Percentiles rank a stretch among this genome's conserved stretches.
phyloP scores from a whole-genome alignment of 1,140 invertebrate species.

The Drosophila sechellia region DNA sequence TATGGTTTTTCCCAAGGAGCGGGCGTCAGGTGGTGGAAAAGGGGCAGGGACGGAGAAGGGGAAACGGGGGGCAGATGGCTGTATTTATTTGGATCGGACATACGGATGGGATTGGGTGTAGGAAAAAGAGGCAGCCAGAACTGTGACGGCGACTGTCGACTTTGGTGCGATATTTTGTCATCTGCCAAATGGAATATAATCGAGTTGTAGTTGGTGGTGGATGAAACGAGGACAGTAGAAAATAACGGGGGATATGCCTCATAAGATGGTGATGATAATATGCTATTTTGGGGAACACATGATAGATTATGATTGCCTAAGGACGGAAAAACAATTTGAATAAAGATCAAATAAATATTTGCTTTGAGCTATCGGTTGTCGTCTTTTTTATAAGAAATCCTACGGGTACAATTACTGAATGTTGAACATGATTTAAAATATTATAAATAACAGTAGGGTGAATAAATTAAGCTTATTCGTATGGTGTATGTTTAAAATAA shows the following conservation, averaged over 20 bases:
- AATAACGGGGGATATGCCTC: constrained; percentile 34
- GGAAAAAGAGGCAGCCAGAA: constrained; percentile 32
- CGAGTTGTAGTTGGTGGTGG: constrained; percentile 47
- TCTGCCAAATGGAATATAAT: constrained; percentile 78
- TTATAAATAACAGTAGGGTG: background rate
- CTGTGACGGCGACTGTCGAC: constrained; percentile 43
- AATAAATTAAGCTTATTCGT: background rate
- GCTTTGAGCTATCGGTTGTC: background rate
- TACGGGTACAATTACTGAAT: constrained; percentile 2
- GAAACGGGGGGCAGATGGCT: constrained; percentile 16
- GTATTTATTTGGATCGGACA: constrained; percentile 57
- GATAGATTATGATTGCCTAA: constrained; percentile 48
- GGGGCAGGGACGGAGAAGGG: background rate
- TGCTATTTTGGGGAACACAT: constrained; percentile 44
- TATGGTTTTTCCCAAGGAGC: constrained; percentile 61
- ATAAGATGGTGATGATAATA: constrained; percentile 60
- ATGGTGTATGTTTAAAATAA: no score
- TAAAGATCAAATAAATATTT: constrained; percentile 9
- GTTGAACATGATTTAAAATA: background rate
- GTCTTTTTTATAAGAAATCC: background rate
- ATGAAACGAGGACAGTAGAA: constrained; percentile 11
- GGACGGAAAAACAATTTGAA: constrained; percentile 36
- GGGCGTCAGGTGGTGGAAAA: constrained; percentile 59
- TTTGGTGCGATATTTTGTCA: constrained; percentile 72
- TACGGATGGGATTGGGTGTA: constrained; percentile 15